These are phyloP conservation scores for Lasioglossum villosulum DNA, from an alignment of 2,888 invertebrate species.

Conservation along the genomic window DNA sequence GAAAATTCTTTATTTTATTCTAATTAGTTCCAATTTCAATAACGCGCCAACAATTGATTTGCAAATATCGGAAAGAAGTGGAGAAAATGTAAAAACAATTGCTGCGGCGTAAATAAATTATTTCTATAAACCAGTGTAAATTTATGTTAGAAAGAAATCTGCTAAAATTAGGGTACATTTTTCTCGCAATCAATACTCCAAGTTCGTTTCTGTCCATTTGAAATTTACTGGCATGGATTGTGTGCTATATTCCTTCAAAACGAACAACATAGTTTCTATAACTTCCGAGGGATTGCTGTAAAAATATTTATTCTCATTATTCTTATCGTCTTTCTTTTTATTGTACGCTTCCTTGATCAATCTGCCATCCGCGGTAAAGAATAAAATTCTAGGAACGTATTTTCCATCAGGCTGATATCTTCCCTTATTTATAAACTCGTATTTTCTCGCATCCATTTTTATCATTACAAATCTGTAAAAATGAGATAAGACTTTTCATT, in stretches of 20 bases:
- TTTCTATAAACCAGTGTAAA: background rate
- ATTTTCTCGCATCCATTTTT: slow-evolving; percentile 86
- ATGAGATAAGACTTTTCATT: background rate
- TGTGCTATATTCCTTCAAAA: slow-evolving; percentile 65
- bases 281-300: slow-evolving; percentile 86
- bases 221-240: background rate
- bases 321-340: slow-evolving; percentile 86
- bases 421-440: slow-evolving; percentile 86
- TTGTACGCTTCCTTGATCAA: slow-evolving; percentile 87
- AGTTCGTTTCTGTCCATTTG: slow-evolving; percentile 2
- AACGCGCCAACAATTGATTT: background rate
- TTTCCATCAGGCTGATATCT: slow-evolving; percentile 88
- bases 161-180: too few species aligned
- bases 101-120: background rate
- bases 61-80: background rate
- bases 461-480: slow-evolving; percentile 88
- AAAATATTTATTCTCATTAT: slow-evolving; percentile 87
- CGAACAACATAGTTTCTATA: slow-evolving; percentile 85
- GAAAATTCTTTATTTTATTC: background rate
- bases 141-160: background rate
- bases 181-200: background rate
- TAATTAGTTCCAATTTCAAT: background rate
- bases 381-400: slow-evolving; percentile 89
- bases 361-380: slow-evolving; percentile 86
- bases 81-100: background rate